A percentile compares a stretch with the other conserved stretches of the same genome.
Evolutionary conservation across 1,140 invertebrate species (phyloP).

Genomic region (Zaprionus africanus): DNA sequence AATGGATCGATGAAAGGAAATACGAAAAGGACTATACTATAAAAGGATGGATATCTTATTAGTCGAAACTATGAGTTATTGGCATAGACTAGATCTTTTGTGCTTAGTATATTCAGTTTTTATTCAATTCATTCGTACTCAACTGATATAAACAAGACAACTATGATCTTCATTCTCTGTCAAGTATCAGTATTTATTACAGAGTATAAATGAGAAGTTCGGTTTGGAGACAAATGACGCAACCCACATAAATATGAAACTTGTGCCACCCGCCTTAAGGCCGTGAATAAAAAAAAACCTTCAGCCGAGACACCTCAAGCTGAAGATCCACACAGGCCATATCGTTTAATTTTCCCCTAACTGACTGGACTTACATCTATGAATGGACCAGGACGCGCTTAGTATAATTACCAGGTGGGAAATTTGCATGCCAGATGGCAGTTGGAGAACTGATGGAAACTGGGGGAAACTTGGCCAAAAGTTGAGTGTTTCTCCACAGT

Average conservation of each 20-base stretch:
- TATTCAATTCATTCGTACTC: no score
- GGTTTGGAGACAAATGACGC: constrained; percentile 19
- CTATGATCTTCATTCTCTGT: neutral
- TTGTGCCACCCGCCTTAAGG: neutral
- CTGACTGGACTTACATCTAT: constrained; percentile 20
- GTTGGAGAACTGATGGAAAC: neutral
- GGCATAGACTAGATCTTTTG: neutral
- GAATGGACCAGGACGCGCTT: constrained; percentile 25
- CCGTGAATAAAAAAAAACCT: neutral
- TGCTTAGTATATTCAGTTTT: neutral
- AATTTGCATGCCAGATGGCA: constrained; percentile 62
- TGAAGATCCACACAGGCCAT: constrained; percentile 28
- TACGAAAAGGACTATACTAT: no score
- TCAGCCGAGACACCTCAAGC: neutral
- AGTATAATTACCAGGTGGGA: constrained; percentile 59
- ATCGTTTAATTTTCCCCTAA: constrained; percentile 34
- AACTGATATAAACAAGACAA: no score
- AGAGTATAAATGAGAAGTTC: neutral
- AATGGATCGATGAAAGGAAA: no score
- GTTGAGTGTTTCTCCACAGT: constrained; percentile 36
- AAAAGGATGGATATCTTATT: no score
- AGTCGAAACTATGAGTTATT: no score
- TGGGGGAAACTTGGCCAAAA: constrained; percentile 9
- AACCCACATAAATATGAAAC: constrained; percentile 20
- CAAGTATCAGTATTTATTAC: neutral